Base-by-base conservation (phyloP, 2,113 vertebrate genomes). In the Pleuronectes platessa region DNA sequence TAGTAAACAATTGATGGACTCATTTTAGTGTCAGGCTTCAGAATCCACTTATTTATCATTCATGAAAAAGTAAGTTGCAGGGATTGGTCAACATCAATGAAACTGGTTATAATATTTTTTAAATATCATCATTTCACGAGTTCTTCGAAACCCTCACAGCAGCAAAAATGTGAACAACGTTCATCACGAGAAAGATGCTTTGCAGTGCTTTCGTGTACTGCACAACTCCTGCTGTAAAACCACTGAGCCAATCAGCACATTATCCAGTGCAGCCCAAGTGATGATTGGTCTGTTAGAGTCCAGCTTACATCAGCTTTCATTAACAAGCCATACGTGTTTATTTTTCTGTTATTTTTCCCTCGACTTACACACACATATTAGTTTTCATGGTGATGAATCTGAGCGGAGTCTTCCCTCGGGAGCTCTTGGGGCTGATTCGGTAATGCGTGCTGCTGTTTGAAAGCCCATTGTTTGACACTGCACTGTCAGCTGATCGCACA, bases 381-480 rank as follows among this genome's bases (percentile, higher is more conserved):
- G 61, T 80, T 83, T 79, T 83, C 71, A 72, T 68, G 61, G 76
- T 89, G 81, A 78, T 59, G 70, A 76, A 83, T 70, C 35, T 27
- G 60, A 72, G 65, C 65, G 67, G 58, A 68, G 55, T 68, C 71
- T 64, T 40, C 73, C 84, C 82, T 76, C 49, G 24, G 85, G 84
- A 74, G 72, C 81, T 82, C 78, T 74, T 47, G 27, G 53, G 68
- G 64, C 73, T 72, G 74, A 70, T 82, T 72, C 8, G 9, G 66
- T 88, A 78, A 84, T 66, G 86, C 35, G 3, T 24, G 68, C 64
- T 69, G 64, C 71, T 14, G 15, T 86, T 79, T 81, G 70, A 68
- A 24, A 79, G 74, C 61, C 81, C 78, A 87, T 92, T 93, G 89
- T 93, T 82, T 90, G 83, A 86, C 89, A 71, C 11, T 83, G 86